Base-by-base conservation (phyloP, 2,797 vertebrate genomes). In the Emydoidea blandingii region DNA sequence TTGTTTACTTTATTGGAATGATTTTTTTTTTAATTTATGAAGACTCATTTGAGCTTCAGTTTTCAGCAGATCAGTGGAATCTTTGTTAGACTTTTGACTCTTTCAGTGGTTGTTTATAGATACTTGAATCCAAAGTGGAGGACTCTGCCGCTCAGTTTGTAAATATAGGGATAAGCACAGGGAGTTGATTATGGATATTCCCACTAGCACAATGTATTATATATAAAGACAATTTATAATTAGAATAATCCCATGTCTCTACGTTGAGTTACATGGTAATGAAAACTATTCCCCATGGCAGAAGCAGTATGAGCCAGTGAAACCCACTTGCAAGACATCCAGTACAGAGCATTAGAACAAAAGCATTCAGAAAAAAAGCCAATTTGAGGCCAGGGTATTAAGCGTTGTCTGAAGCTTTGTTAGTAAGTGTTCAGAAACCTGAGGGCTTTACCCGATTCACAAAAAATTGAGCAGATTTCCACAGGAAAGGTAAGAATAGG, bases 291-390 rank as follows among this genome's bases (percentile, higher is more conserved):
- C 85, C 90, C 79, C n/a, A 88, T 3, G 0, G 90, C 27, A 85
- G 94, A 85, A 95, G 83, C 95, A 94, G 91, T 47, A 83, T 90
- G 88, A 94, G 59, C 89, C 94, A 83, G 79, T 59, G 57, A 94
- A 96, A 5, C 94, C 78, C 94, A 94, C 96, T 94, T 92, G 54
- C 0, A 52, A 93, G 87, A 88, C 94, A 91, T 94, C 94, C 93
- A 92, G 91, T 92, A 79, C 86, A 79, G 85, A 57, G 82, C 89
- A 79, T 92, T 74, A 85, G 85, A 95, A 91, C 86, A 89, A 87
- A 92, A 95, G 80, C 65, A 52, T 96, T 94, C 41, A 49, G 93
- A 81, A 19, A 37, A 37, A 91, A 95, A 74, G 78, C 79, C 52
- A 50, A 1, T 78, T 21, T 50, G 50, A 50, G 50, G 15, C 50